A percentile compares a stretch with the other conserved stretches of the same genome.
phyloP scores from a whole-genome alignment of 2,113 vertebrate genomes.

The Madoqua kirkii region DNA sequence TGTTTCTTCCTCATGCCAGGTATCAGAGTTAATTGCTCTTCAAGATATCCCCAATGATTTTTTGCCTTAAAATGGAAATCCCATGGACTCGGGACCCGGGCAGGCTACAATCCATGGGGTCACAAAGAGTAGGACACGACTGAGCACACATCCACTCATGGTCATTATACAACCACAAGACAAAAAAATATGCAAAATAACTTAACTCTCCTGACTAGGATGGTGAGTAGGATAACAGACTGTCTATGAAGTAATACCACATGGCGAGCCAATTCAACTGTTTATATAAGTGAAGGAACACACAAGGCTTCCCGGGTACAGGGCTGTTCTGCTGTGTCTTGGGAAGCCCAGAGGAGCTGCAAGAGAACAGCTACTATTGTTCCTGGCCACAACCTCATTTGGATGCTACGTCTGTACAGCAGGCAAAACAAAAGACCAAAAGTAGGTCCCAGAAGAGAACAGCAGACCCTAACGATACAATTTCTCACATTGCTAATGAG shows the following conservation, averaged over 20 bases:
- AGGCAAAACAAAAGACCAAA: conserved; percentile 46
- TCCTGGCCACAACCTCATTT: conserved; percentile 36
- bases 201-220: conserved; percentile 7
- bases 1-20: conserved; percentile 34
- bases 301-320: background rate
- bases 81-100: background rate
- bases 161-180: background rate
- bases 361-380: conserved; percentile 12
- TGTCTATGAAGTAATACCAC: background rate
- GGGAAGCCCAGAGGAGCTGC: background rate
- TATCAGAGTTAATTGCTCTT: conserved; percentile 57
- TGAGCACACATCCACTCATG: background rate
- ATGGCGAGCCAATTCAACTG: conserved; percentile 10
- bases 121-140: background rate
- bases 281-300: background rate
- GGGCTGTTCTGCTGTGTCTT: background rate
- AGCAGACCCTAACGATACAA: background rate
- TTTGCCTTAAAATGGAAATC: conserved; percentile 28
- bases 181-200: conserved; percentile 41
- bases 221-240: conserved; percentile 32
- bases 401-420: background rate
- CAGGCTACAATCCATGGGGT: background rate
- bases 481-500: conserved; percentile 37
- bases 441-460: conserved; percentile 39
- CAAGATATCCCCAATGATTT: background rate